Base-by-base conservation (phyloP, 2,888 invertebrate species). In the Dexiosoma caninum region DNA sequence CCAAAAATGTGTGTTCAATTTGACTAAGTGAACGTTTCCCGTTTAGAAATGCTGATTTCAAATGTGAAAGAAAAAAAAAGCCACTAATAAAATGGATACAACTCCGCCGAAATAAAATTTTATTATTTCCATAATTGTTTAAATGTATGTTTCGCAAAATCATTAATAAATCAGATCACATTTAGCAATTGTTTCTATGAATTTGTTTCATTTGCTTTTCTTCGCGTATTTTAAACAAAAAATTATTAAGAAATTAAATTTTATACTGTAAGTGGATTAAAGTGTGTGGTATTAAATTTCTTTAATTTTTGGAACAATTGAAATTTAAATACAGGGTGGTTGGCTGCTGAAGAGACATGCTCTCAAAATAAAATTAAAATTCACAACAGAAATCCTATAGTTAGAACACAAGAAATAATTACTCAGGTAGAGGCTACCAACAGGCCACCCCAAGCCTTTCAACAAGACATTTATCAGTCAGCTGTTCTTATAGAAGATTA, bases 311-410 rank as follows among this genome's bases (percentile, higher is more conserved):
- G 35, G 42, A 53, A 72, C 60, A 78, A 78, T 78, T 74, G 69
- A 79, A 74, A 79, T 79, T 64, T 74, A 57, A 64, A 64, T 64
- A n/a, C n/a, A n/a, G n/a, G n/a, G n/a, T n/a, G n/a, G n/a, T n/a
- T n/a, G n/a, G n/a, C n/a, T n/a, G n/a, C n/a, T n/a, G n/a, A n/a
- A n/a, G n/a, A n/a, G n/a, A n/a, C n/a, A n/a, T n/a, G n/a, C n/a
- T n/a, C n/a, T n/a, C n/a, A n/a, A n/a, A n/a, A n/a, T n/a, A n/a
- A n/a, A n/a, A n/a, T n/a, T n/a, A n/a, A n/a, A n/a, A n/a, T n/a
- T n/a, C n/a, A n/a, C n/a, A n/a, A n/a, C n/a, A n/a, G n/a, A n/a
- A n/a, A n/a, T n/a, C n/a, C n/a, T n/a, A n/a, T n/a, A n/a, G n/a
- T n/a, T n/a, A n/a, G n/a, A n/a, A n/a, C n/a, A n/a, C n/a, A n/a